Conservation (phyloP, 2,797 vertebrate species). For the Anas bernieri region DNA sequence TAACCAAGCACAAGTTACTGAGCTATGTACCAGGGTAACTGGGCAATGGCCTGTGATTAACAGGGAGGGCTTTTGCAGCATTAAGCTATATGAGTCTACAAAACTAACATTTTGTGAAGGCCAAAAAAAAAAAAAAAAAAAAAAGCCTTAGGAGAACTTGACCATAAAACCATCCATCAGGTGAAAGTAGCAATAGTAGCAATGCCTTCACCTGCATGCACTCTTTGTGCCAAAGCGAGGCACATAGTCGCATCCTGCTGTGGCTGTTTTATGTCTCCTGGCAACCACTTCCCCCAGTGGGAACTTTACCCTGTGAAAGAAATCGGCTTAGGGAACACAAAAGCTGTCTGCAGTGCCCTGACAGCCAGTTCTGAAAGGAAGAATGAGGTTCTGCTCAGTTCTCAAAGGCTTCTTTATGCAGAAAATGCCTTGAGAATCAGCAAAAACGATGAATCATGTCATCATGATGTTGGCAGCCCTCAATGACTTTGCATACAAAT, state of each 20-base stretch:
- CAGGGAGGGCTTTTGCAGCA: background rate
- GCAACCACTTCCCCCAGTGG: constrained; percentile 74
- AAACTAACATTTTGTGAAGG: background rate
- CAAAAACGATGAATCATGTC: constrained; percentile 71
- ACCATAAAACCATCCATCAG: background rate
- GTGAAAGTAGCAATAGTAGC: background rate
- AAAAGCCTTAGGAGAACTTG: background rate
- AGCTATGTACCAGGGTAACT: background rate
- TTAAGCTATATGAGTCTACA: background rate
- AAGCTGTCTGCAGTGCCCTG: constrained; percentile 59
- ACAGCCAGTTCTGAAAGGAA: constrained; percentile 62
- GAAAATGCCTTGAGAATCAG: constrained; percentile 69
- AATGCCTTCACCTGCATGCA: constrained; percentile 1
- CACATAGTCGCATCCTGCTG: background rate
- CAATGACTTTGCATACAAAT: constrained; percentile 70
- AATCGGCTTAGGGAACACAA: constrained; percentile 69
- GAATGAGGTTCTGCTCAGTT: constrained; percentile 52
- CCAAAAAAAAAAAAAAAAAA: background rate
- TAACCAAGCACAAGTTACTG: background rate
- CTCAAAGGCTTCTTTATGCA: constrained; percentile 74
- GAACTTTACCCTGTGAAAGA: constrained; percentile 65
- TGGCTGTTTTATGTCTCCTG: constrained; percentile 68
- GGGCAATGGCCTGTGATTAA: background rate
- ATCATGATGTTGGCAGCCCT: constrained; percentile 66
- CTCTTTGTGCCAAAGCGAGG: background rate